Evolutionary conservation across 1,140 invertebrate species (phyloP), one percentile per base, ranked within the genome.

Genomic region (Himalopsyche phryganea): DNA sequence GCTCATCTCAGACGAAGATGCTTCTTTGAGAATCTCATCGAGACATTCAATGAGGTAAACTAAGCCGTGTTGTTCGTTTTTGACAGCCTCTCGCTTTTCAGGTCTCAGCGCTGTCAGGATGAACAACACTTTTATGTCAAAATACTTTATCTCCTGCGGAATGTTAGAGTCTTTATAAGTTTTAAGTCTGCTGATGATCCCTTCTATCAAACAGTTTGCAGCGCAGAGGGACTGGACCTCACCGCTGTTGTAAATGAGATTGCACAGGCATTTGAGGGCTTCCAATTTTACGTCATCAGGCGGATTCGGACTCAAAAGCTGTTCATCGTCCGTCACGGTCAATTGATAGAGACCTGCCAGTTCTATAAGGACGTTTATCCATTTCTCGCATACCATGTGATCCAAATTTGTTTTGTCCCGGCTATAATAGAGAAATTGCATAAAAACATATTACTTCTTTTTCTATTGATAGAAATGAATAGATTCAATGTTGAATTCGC

Each of bases 101-200:
- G 82, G 73, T 69, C 86, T 87, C 18, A 94, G 71, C 11, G 92
- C 93, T 20, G 92, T 93, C 35, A 95, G 76, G 20, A 97, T 78
- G 71, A 96, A 97, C 42, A 97, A 71, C 51, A 96, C 78, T 74
- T 91, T 88, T 78, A 94, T 85, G 67, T 96, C 89, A 78, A 89
- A 96, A 65, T 89, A 85, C 76, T 91, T 91, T 15, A 95, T 80
- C 46, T 89, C 83, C 69, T 85, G 76, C 15, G 85, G 81, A 57
- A 80, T 72, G 17, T 71, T 67, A 59, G 74, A 68, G 50, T 81
- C 72, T 60, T 75, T 79, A 64, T 88, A 90, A 14, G 81, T 83
- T 65, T 81, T 81, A n/a, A 96, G 71, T 50, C 90, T 80, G 53
- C 86, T 81, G 2, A 94, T 78, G 17, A 96, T 78, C 41, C 84